These are phyloP conservation scores for Pangasius sanitwongsei DNA, from an alignment of 2,797 vertebrate species.

Conservation along the genomic window DNA sequence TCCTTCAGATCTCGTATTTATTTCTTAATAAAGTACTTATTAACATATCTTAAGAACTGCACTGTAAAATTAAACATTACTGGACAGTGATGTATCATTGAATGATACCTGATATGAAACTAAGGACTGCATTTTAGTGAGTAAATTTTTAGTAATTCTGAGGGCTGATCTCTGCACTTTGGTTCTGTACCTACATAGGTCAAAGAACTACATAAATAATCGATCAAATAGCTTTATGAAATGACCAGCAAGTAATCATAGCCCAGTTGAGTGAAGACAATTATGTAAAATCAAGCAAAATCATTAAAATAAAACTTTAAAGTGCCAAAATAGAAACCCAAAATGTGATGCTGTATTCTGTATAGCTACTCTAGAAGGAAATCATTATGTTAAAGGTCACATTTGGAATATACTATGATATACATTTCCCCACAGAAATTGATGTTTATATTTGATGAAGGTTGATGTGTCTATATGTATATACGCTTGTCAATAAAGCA, in stretches of 20 bases:
- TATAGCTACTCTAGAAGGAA: background rate
- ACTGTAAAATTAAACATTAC: background rate
- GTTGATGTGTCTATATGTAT: background rate
- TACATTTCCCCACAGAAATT: background rate
- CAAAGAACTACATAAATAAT: background rate
- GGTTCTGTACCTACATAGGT: background rate
- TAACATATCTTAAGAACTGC: background rate
- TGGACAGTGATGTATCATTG: background rate
- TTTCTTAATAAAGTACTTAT: background rate
- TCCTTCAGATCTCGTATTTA: slow-evolving; percentile 55
- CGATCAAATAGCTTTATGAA: background rate
- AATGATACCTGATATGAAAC: background rate
- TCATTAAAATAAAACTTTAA: background rate
- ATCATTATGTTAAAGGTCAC: background rate
- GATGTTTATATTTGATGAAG: background rate
- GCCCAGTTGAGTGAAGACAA: background rate
- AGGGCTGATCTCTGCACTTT: background rate
- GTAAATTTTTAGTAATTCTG: background rate
- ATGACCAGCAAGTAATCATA: background rate
- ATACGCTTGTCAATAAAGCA: slow-evolving; percentile 3
- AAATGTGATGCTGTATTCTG: background rate
- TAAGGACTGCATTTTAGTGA: background rate
- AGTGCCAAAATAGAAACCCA: background rate
- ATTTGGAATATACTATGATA: background rate
- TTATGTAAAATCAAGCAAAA: background rate